phyloP scores from a whole-genome alignment of 1,140 invertebrate species.

The Lepidostoma basale region DNA sequence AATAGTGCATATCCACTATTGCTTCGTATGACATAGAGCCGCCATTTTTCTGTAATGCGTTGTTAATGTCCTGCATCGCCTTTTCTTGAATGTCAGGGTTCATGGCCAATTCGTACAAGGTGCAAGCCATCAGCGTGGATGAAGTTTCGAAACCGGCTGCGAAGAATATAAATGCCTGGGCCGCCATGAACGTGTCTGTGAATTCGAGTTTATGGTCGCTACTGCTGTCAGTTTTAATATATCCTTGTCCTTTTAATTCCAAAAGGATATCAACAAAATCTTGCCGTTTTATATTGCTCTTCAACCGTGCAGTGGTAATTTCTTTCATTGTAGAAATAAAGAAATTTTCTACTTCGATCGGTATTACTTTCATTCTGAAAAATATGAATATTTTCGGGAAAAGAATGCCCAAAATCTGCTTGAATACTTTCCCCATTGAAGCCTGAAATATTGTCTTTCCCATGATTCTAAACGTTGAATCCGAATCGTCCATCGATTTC shows the following conservation, averaged over 20 bases:
- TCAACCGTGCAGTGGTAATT: constrained; percentile 56
- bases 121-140: constrained; percentile 53
- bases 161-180: constrained; percentile 56
- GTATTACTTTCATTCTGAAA: constrained; percentile 20
- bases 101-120: constrained; percentile 55
- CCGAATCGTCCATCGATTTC: constrained; percentile 53
- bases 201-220: neutral
- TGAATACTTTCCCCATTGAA: neutral
- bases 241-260: constrained; percentile 25
- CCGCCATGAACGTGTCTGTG: constrained; percentile 44
- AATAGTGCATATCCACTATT: constrained; percentile 55
- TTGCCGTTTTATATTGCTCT: constrained; percentile 52
- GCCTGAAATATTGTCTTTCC: constrained; percentile 47
- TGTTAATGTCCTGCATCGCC: constrained; percentile 58
- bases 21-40: constrained; percentile 54
- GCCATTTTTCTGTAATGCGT: constrained; percentile 45
- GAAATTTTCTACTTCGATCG: constrained; percentile 51
- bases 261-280: constrained; percentile 64
- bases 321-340: constrained; percentile 55
- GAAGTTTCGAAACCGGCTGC: constrained; percentile 64
- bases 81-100: constrained; percentile 61
- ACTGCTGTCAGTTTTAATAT: neutral
- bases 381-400: constrained; percentile 17
- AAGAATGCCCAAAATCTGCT: neutral
- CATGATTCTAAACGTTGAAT: constrained; percentile 56